Percentiles rank a stretch among this genome's conserved stretches.
These are phyloP conservation scores for Acipenser oxyrinchus DNA, from an alignment of 2,797 vertebrate species.

Conservation along the genomic window DNA sequence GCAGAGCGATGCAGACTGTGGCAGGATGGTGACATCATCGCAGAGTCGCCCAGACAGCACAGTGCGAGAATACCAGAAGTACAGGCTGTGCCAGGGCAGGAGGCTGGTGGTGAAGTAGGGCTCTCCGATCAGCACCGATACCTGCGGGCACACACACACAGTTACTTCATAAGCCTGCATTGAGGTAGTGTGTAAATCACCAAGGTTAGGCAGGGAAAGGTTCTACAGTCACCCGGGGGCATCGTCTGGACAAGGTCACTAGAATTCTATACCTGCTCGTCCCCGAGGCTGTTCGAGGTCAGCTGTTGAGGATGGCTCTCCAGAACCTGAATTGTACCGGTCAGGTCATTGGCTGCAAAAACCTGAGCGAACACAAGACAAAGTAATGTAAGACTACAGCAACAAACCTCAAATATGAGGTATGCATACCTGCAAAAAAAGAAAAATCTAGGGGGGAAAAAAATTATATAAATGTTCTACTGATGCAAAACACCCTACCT, in stretches of 20 bases:
- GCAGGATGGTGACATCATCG: constrained; percentile 61
- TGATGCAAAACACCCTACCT: no score
- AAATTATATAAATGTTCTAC: no score
- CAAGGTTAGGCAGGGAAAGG: no score
- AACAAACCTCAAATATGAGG: no score
- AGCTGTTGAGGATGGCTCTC: constrained; percentile 70
- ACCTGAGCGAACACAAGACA: constrained; percentile 50
- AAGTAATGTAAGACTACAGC: neutral
- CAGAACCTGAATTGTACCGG: constrained; percentile 68
- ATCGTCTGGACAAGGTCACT: neutral
- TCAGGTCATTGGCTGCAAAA: constrained; percentile 69
- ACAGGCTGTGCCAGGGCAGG: constrained; percentile 92
- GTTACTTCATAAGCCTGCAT: no score
- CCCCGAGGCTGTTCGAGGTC: constrained; percentile 59
- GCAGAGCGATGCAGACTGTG: constrained; percentile 69
- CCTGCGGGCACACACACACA: constrained; percentile 43
- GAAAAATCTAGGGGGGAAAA: no score
- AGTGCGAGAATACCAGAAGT: constrained; percentile 90
- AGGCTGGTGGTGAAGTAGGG: constrained; percentile 89
- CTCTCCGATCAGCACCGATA: constrained; percentile 82
- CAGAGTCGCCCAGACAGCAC: constrained; percentile 59
- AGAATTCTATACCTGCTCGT: constrained; percentile 59
- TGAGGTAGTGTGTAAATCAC: no score
- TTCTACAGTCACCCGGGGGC: neutral
- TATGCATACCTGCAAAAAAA: no score